Base-by-base conservation (phyloP, 2,113 vertebrate genomes). In the Sigmodon hispidus region DNA sequence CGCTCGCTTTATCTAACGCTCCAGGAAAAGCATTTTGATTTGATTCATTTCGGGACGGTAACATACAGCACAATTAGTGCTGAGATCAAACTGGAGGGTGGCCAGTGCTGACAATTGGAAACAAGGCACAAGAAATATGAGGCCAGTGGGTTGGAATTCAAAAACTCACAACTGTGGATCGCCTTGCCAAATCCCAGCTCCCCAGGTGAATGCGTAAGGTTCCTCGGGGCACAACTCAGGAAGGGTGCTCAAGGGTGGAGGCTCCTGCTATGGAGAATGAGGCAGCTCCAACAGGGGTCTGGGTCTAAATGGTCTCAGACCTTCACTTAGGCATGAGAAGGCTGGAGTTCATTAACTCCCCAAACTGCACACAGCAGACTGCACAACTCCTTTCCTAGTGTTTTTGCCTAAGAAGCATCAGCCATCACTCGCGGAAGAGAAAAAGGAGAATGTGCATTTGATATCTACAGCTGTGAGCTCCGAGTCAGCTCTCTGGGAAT, bases 1-100 rank as follows among this genome's bases (percentile, higher is more conserved):
- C 94, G 97, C 98, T 97, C 97, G 98, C 98, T 99, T 98, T 98
- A 98, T 98, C 98, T 99, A 98, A 98, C 98, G 98, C 98, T 99
- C 98, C 98, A 98, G 98, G 98, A 99, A 98, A 99, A 98, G 98
- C 98, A 98, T 98, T 99, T 97, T 98, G 98, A 99, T 99, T 99
- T 99, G 98, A 99, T 98, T 99, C 98, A 99, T 99, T 99, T 98
- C 96, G 94, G 98, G 98, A 98, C 48, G 97, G 98, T 98, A 98
- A 98, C 98, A 98, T 97, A 98, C 98, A 98, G 98, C 98, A 98
- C 98, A 99, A 99, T 99, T 98, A 99, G 98, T 98, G 98, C 98
- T 98, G 98, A 98, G 98, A 98, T 98, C 98, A 98, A 99, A 98
- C 98, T 99, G 98, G 98, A 98, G 96, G 93, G 26, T 5, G 95